phyloP scores from a whole-genome alignment of 2,888 invertebrate genomes.

The Eulithis prunata region DNA sequence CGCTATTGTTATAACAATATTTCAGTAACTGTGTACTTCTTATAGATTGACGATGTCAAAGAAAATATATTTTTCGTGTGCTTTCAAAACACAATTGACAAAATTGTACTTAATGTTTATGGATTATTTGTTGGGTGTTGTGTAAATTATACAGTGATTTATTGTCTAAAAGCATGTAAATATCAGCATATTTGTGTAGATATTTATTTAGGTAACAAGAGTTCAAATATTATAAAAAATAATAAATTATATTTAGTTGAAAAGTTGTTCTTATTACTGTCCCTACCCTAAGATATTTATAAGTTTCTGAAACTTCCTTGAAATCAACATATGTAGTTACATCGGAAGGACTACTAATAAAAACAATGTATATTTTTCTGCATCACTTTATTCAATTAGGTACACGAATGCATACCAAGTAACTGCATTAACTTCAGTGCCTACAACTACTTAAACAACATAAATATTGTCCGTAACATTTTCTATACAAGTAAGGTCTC shows the following conservation, averaged over 20 bases:
- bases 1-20: slow-evolving; percentile 44
- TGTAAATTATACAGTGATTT: slow-evolving; percentile 75
- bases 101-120: slow-evolving; percentile 74
- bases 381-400: slow-evolving; percentile 75
- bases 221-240: slow-evolving; percentile 82
- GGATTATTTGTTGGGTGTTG: slow-evolving; percentile 74
- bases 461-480: slow-evolving; percentile 80
- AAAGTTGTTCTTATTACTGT: slow-evolving; percentile 13
- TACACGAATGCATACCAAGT: slow-evolving; percentile 80
- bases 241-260: slow-evolving; percentile 83
- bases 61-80: slow-evolving; percentile 62
- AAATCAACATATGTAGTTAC: too few relatives aligned
- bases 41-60: slow-evolving; percentile 49
- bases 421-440: slow-evolving; percentile 83
- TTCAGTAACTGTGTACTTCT: slow-evolving; percentile 51
- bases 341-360: slow-evolving; percentile 18
- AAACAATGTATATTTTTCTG: slow-evolving; percentile 55
- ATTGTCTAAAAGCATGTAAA: slow-evolving; percentile 76
- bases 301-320: too few relatives aligned
- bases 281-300: too few relatives aligned
- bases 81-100: slow-evolving; percentile 56
- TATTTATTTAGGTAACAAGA: slow-evolving; percentile 81
- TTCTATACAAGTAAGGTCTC: slow-evolving; percentile 70
- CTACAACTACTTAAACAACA: slow-evolving; percentile 83
- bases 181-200: slow-evolving; percentile 78